Evolutionary conservation across 2,797 vertebrate genomes (phyloP).

Genomic region (Cirrhinus molitorella): DNA sequence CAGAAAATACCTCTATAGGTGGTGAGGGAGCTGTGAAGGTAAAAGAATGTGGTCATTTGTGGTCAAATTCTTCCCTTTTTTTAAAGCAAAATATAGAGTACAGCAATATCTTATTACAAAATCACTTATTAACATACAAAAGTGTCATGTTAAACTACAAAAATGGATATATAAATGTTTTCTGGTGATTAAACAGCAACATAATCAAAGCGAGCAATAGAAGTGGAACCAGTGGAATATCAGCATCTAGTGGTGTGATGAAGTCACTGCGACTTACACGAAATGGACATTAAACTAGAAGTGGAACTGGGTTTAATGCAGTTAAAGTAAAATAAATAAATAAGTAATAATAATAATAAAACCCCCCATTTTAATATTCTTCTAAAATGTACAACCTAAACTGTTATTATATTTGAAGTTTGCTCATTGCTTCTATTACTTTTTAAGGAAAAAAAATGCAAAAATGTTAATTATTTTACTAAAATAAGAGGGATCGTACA

Average conservation of each 20-base stretch:
- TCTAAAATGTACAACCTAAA: background rate
- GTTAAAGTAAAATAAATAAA: background rate
- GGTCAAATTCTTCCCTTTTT: background rate
- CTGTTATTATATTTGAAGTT: background rate
- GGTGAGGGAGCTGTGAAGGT: background rate
- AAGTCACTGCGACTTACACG: constrained; percentile 55
- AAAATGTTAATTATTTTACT: too few species aligned
- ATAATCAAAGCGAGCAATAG: background rate
- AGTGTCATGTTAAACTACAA: background rate
- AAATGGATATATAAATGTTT: background rate
- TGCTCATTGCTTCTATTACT: background rate
- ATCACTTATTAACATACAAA: background rate
- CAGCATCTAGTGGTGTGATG: constrained; percentile 67
- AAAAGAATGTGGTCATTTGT: background rate
- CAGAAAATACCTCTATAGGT: constrained; percentile 49
- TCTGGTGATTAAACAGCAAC: background rate
- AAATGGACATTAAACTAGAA: background rate
- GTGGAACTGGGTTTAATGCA: background rate
- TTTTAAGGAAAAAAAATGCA: background rate
- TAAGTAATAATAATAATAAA: too few species aligned
- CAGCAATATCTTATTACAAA: background rate
- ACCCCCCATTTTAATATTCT: background rate
- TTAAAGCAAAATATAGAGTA: background rate
- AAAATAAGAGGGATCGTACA: too few species aligned
- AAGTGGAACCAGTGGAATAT: constrained; percentile 54